Evolutionary conservation across 2,888 invertebrate species (phyloP).

Genomic region (Tetranychus piercei): DNA sequence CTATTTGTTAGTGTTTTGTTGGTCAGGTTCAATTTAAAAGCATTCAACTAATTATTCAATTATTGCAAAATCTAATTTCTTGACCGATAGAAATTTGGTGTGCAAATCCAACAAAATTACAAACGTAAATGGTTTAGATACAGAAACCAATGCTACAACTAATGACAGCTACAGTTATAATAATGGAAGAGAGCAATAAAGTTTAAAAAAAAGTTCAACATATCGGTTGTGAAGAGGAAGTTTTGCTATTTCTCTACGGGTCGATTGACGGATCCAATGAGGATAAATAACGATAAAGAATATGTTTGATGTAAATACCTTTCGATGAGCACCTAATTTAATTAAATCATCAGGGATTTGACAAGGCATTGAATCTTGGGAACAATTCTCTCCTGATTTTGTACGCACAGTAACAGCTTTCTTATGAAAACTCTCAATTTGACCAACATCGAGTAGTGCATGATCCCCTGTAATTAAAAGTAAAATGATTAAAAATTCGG

Average conservation of each 20-base stretch:
- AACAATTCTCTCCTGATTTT: constrained; percentile 80
- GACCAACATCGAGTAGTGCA: constrained; percentile 81
- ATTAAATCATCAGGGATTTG: constrained; percentile 49
- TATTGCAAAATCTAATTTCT: too few species aligned
- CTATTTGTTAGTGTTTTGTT: too few species aligned
- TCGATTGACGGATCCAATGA: background rate
- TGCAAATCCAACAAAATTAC: too few species aligned
- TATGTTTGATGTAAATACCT: constrained; percentile 4
- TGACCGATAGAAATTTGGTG: too few species aligned
- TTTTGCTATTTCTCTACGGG: background rate
- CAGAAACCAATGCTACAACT: too few species aligned
- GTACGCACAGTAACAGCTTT: constrained; percentile 85
- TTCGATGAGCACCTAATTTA: constrained; percentile 31
- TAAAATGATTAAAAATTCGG: background rate
- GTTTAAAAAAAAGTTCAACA: background rate
- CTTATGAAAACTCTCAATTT: constrained; percentile 79
- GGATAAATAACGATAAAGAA: too few species aligned
- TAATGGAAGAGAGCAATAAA: background rate
- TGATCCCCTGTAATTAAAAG: constrained; percentile 52
- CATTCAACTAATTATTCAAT: too few species aligned
- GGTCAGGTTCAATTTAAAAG: too few species aligned
- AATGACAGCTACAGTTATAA: too few species aligned
- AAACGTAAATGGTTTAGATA: too few species aligned
- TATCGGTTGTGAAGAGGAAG: background rate
- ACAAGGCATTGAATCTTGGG: constrained; percentile 61